Evolutionary conservation across 1,140 invertebrate genomes (phyloP).

Genomic region (Tigriopus japonicus): DNA sequence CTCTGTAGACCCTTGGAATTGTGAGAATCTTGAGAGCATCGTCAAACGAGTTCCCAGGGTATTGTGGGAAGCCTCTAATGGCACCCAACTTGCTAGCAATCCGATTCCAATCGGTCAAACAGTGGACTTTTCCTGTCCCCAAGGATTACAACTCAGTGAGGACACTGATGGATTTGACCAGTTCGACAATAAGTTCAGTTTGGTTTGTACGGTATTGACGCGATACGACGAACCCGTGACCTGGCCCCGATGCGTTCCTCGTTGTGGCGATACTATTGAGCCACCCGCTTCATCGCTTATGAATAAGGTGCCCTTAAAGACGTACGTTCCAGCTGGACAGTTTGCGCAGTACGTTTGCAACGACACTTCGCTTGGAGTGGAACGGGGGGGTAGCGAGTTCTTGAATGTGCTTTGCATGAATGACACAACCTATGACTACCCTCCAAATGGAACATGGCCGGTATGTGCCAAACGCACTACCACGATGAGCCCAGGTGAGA

Average conservation of each 20-base stretch:
- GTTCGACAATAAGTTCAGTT: neutral
- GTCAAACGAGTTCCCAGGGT: too few species aligned
- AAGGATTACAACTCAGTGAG: neutral
- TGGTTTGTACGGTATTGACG: neutral
- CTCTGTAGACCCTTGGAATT: too few species aligned
- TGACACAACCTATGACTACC: neutral
- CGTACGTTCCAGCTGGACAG: neutral
- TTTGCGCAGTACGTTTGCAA: neutral
- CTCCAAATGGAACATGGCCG: neutral
- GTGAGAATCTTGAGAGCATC: too few species aligned
- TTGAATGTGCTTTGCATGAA: neutral
- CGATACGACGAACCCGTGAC: too few species aligned
- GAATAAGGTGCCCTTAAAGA: neutral
- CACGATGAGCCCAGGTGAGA: neutral
- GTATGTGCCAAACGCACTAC: neutral
- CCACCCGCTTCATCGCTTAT: too few species aligned
- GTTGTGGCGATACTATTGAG: too few species aligned
- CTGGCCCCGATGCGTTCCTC: too few species aligned
- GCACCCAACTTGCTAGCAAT: too few species aligned
- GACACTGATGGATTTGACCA: neutral
- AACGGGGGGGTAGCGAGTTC: neutral
- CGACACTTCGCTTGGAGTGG: neutral
- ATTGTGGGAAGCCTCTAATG: too few species aligned
- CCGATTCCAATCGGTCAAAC: neutral
- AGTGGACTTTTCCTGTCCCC: neutral